Conservation (phyloP, 2,797 vertebrate species). For the Mormyrus hasselquistii region DNA sequence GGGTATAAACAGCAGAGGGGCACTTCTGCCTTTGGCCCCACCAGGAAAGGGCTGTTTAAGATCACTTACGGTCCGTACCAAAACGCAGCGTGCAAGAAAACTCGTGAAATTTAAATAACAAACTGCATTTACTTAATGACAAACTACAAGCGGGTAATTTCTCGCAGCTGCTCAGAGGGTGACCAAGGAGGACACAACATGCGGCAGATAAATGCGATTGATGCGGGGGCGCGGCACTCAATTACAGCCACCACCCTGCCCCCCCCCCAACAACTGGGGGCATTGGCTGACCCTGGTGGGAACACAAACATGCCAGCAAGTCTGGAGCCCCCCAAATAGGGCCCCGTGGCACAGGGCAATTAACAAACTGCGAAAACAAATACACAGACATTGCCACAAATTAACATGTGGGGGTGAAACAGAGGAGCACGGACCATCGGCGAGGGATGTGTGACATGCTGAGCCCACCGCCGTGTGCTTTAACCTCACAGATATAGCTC, state of each 20-base stretch:
- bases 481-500: constrained; percentile 9
- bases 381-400: background rate
- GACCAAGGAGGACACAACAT: background rate
- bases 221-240: background rate
- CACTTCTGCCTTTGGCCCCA: constrained; percentile 9
- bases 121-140: constrained; percentile 27
- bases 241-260: too few species aligned
- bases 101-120: background rate
- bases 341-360: background rate
- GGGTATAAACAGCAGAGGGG: constrained; percentile 54
- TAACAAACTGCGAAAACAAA: background rate
- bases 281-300: background rate
- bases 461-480: background rate
- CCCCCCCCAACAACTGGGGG: background rate
- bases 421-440: background rate
- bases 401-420: background rate
- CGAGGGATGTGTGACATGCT: background rate
- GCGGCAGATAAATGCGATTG: background rate
- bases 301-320: background rate
- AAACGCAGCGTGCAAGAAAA: background rate
- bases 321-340: background rate
- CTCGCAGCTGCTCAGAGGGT: background rate
- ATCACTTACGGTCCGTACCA: background rate
- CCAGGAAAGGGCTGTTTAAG: background rate
- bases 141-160: constrained; percentile 21